Base-by-base conservation (phyloP, 2,797 vertebrate species). In the Peromyscus aztecus region DNA sequence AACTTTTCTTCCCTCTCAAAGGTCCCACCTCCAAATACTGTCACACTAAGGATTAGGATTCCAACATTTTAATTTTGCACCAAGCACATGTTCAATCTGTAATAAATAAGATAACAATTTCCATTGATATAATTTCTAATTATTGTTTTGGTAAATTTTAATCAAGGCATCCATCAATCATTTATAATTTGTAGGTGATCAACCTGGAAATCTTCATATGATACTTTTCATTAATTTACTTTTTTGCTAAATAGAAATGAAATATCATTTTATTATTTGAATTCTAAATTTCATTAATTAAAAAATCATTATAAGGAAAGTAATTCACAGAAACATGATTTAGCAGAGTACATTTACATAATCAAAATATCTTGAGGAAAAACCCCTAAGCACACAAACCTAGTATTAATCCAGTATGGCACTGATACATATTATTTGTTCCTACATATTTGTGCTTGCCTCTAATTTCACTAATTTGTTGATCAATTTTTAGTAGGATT, bases 381-480 rank as follows among this genome's bases (percentile, higher is more conserved):
- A 93, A 17, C 34, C 89, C 76, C 55, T 87, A 61, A 77, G 89
- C 43, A 76, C 69, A 87, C 10, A 49, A 75, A 52, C 61, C 29
- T 77, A 86, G 27, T 21, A 82, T 29, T 89, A 63, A 92, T 67
- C 34, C 46, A 73, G 0, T 40, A 77, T 84, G 40, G 8, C 52
- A 84, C 21, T 34, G 23, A 43, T 85, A 6, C 2, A 43, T 87
- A 49, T 24, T 91, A 61, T 88, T 89, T 96, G 17, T n/a, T 90
- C 93, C 49, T 40, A 87, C 13, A 57, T 81, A 19, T 91, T 49
- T 91, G 11, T 92, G 27, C 31, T 95, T 90, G 23, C 13, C 63
- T 93, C 19, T 82, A 63, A 91, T 96, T 95, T 93, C 52, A 77
- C 17, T 95, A 88, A 88, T 96, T 82, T 94, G 31, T 65, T 85